Evolutionary conservation across 1,140 invertebrate species (phyloP).

Genomic region (Ruditapes philippinarum): DNA sequence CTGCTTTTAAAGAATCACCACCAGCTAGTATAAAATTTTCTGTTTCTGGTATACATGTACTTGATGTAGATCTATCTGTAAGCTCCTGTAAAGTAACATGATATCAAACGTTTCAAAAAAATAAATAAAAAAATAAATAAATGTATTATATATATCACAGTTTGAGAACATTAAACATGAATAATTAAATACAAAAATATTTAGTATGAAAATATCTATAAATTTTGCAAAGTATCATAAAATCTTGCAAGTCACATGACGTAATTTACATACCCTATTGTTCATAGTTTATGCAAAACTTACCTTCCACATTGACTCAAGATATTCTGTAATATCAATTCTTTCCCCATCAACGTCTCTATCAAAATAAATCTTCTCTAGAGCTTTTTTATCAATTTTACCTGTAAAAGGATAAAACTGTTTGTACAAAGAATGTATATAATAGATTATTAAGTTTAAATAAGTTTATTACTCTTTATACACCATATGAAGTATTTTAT

Average conservation of each 20-base stretch:
- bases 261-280: neutral
- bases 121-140: no score
- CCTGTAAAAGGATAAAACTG: conserved; percentile 59
- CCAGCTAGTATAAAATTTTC: conserved; percentile 85
- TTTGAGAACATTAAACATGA: no score
- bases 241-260: no score
- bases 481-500: no score
- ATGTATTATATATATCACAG: no score
- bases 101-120: no score
- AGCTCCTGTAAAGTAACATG: conserved; percentile 4
- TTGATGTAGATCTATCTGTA: neutral
- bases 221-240: no score
- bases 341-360: neutral
- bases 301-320: neutral
- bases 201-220: no score
- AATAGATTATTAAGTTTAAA: no score
- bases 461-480: no score
- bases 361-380: neutral
- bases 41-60: neutral
- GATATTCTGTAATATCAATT: neutral
- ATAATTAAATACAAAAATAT: no score
- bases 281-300: neutral
- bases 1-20: conserved; percentile 87
- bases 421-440: no score
- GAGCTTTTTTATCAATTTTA: conserved; percentile 65